These are phyloP conservation scores for Bombus polaris DNA, from an alignment of 1,140 invertebrate species.

Conservation along the genomic window DNA sequence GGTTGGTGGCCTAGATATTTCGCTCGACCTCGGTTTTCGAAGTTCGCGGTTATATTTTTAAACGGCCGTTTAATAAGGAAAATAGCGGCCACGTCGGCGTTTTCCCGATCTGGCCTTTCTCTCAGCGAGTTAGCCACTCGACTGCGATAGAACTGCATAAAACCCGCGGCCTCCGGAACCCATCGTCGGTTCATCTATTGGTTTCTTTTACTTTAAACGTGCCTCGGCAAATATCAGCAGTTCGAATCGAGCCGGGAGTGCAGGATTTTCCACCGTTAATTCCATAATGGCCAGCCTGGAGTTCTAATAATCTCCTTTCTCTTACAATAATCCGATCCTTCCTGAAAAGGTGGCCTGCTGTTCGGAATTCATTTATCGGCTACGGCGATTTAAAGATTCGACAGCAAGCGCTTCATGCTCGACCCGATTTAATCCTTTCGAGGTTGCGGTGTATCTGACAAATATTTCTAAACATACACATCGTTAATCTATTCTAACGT, in stretches of 20 bases:
- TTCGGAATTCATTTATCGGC: constrained; percentile 37
- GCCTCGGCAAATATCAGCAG: constrained; percentile 43
- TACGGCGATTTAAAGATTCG: constrained; percentile 11
- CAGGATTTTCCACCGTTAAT: constrained; percentile 34
- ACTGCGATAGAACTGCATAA: constrained; percentile 22
- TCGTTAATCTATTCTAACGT: background rate
- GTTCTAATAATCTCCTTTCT: constrained; percentile 32
- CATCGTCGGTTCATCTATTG: constrained; percentile 1
- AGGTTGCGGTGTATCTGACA: background rate
- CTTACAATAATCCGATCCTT: constrained; percentile 23
- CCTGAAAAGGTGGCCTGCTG: constrained; percentile 18
- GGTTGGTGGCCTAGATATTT: background rate
- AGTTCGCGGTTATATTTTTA: constrained; percentile 1
- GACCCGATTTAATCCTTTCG: background rate
- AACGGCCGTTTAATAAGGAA: constrained; percentile 43
- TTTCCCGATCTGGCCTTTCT: background rate
- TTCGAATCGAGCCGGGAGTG: constrained; percentile 5
- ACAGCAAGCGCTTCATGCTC: background rate
- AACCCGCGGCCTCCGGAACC: background rate
- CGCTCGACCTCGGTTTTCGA: constrained; percentile 1
- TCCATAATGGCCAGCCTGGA: constrained; percentile 38
- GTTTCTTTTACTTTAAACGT: constrained; percentile 46
- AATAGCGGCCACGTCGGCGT: background rate
- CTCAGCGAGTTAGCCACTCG: constrained; percentile 5
- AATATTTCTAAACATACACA: background rate